phyloP scores from a whole-genome alignment of 2,797 vertebrate genomes.

The Oryzias sinensis region DNA sequence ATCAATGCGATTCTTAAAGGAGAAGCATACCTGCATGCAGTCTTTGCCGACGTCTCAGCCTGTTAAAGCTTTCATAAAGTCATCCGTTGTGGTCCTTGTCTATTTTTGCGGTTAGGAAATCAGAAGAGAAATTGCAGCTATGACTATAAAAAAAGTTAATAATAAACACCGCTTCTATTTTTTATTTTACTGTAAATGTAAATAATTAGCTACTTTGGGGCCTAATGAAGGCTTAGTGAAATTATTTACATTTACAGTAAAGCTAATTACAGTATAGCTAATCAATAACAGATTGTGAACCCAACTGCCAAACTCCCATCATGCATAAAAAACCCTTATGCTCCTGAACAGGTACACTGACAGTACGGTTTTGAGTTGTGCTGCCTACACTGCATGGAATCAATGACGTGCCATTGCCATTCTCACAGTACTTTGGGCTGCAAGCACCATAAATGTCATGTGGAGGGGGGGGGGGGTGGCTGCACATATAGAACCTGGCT shows the following conservation, averaged over 20 bases:
- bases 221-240: too few relatives aligned
- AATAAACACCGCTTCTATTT: too few relatives aligned
- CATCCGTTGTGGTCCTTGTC: too few relatives aligned
- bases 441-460: conserved; percentile 48
- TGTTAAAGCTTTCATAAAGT: too few relatives aligned
- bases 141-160: background rate
- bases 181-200: too few relatives aligned
- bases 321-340: conserved; percentile 10
- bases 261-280: too few relatives aligned
- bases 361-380: conserved; percentile 1
- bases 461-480: conserved; percentile 31
- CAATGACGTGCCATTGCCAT: conserved; percentile 42
- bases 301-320: conserved; percentile 11
- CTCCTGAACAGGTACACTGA: conserved; percentile 3
- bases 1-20: too few relatives aligned
- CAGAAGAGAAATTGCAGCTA: background rate
- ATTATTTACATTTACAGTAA: too few relatives aligned
- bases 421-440: conserved; percentile 25
- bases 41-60: too few relatives aligned
- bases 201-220: too few relatives aligned
- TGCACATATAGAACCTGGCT: conserved; percentile 19
- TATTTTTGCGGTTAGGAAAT: too few relatives aligned
- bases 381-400: conserved; percentile 16
- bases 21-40: background rate
- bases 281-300: conserved; percentile 15